Conservation (phyloP, 2,113 vertebrate species). For the Cephalopterus ornatus region DNA sequence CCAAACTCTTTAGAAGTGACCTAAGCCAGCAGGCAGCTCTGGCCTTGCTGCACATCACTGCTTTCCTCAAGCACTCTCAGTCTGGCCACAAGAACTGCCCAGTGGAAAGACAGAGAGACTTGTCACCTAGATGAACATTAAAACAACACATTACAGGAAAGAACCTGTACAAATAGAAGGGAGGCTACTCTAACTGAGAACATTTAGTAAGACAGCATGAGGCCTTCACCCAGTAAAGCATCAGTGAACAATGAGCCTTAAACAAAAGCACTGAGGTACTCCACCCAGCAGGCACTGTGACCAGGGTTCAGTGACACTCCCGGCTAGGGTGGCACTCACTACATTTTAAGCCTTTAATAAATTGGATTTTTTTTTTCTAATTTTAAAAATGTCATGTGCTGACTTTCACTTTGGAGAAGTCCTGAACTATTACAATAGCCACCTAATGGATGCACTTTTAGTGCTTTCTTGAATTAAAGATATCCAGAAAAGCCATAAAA, state of each 20-base stretch:
- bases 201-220: neutral
- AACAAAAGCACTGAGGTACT: neutral
- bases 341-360: neutral
- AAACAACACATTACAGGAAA: neutral
- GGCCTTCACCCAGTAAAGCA: neutral
- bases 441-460: neutral
- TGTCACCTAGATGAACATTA: neutral
- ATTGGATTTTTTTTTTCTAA: neutral
- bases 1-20: neutral
- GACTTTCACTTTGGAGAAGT: neutral
- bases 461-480: neutral
- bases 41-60: neutral
- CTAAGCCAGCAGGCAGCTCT: neutral
- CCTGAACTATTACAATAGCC: neutral
- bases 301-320: neutral
- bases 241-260: neutral
- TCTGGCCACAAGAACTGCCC: neutral
- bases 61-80: neutral
- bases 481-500: neutral
- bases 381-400: neutral
- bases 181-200: neutral
- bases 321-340: neutral
- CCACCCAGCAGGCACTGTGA: neutral
- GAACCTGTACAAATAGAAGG: neutral
- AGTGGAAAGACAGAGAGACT: accelerated